phyloP scores from a whole-genome alignment of 2,888 invertebrate genomes.

The Zhuqinia jingwanae region DNA sequence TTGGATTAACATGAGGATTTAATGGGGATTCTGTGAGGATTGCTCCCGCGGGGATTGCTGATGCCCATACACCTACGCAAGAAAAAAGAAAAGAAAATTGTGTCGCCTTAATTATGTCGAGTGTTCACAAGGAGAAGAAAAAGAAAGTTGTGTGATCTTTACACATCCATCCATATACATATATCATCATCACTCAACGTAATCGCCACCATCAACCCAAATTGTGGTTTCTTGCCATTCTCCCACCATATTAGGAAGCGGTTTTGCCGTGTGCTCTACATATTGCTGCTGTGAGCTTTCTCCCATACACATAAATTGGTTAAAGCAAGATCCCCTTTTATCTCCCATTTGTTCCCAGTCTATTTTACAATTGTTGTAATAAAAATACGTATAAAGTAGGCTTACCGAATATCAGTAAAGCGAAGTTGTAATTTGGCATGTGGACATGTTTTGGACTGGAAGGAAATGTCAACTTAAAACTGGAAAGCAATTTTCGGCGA shows the following conservation, averaged over 20 bases:
- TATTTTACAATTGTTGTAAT: background rate
- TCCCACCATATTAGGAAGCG: too few species aligned
- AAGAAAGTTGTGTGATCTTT: background rate
- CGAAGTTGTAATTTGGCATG: conserved; percentile 45
- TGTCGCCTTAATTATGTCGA: conserved; percentile 8
- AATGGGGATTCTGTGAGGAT: conserved; percentile 70
- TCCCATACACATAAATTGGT: background rate
- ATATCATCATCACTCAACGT: too few species aligned
- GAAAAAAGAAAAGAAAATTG: background rate
- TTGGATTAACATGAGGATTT: conserved; percentile 71
- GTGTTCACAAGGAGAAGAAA: conserved; percentile 9
- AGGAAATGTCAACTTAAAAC: conserved; percentile 10
- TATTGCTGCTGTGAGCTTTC: too few species aligned
- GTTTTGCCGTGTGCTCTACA: too few species aligned
- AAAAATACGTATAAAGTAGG: too few species aligned
- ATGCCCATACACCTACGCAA: conserved; percentile 66
- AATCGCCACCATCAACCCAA: too few species aligned
- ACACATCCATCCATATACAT: too few species aligned
- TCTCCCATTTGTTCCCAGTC: background rate
- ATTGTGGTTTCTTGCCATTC: too few species aligned
- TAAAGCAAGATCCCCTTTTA: background rate
- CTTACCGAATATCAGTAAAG: conserved; percentile 48
- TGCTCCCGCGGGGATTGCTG: conserved; percentile 70
- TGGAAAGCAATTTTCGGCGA: background rate
- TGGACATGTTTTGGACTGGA: background rate